A percentile compares a stretch with the other conserved stretches of the same genome.
Conservation (phyloP, 2,888 invertebrate genomes). For the Rosalia funebris region DNA sequence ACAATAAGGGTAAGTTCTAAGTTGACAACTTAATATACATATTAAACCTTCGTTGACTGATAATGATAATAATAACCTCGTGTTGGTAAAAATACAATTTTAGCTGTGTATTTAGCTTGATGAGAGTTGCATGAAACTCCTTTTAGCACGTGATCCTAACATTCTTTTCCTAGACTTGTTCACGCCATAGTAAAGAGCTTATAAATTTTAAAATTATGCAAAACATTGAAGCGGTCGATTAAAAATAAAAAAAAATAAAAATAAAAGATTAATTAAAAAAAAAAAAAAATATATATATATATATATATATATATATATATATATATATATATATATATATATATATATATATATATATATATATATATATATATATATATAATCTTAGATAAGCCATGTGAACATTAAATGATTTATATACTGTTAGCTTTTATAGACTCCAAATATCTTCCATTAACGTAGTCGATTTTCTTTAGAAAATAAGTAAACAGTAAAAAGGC, state of each 20-base stretch:
- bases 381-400: too few relatives aligned
- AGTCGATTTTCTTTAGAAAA: too few relatives aligned
- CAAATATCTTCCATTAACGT: too few relatives aligned
- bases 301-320: too few relatives aligned
- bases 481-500: too few relatives aligned
- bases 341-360: too few relatives aligned
- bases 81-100: conserved; percentile 19
- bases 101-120: conserved; percentile 22
- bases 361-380: too few relatives aligned
- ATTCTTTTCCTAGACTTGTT: conserved; percentile 25
- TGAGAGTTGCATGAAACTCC: conserved; percentile 19
- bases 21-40: conserved; percentile 40
- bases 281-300: too few relatives aligned
- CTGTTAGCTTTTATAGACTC: too few relatives aligned
- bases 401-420: too few relatives aligned
- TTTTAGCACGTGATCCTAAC: conserved; percentile 27
- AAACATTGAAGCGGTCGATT: background rate
- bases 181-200: conserved; percentile 2
- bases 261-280: background rate
- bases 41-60: conserved; percentile 22
- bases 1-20: background rate
- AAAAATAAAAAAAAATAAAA: background rate
- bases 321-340: too few relatives aligned
- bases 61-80: conserved; percentile 21
- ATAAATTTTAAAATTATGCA: conserved; percentile 4